Evolutionary conservation across 2,113 vertebrate species (phyloP).

Genomic region (Melanerpes formicivorus): DNA sequence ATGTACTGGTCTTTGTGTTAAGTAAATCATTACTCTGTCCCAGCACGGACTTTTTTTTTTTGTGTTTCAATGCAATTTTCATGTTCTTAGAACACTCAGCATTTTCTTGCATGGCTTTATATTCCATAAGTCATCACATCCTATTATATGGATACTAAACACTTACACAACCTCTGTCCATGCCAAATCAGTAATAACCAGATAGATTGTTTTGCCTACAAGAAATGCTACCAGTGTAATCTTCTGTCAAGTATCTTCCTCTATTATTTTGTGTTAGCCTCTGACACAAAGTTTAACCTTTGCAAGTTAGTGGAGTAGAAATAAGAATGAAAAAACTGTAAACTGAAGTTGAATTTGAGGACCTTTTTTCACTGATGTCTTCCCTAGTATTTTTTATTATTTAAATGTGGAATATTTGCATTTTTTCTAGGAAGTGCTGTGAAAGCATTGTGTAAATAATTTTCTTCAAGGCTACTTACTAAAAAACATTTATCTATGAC

Average conservation of each 20-base stretch:
- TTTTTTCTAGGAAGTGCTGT: not conserved
- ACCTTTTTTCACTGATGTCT: not conserved
- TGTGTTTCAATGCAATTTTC: not conserved
- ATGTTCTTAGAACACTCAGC: not conserved
- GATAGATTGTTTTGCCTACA: not conserved
- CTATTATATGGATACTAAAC: not conserved
- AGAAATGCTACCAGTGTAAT: not conserved
- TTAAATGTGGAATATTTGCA: not conserved
- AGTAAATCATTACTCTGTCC: not conserved
- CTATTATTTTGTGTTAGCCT: not conserved
- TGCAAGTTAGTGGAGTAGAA: not conserved
- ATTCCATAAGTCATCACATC: not conserved
- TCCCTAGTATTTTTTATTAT: conserved; percentile 17
- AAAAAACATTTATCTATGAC: conserved; percentile 26
- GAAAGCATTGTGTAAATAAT: conserved; percentile 16
- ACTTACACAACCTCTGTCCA: not conserved
- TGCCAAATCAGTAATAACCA: not conserved
- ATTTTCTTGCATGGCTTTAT: not conserved
- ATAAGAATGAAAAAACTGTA: not conserved
- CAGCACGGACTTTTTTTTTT: not conserved
- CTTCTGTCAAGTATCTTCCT: not conserved
- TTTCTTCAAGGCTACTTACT: conserved; percentile 20
- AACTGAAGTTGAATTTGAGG: not conserved
- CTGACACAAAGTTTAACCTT: not conserved
- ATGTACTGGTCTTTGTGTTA: not conserved